Percentiles rank a stretch among this genome's conserved stretches.
Conservation (phyloP, 2,113 vertebrate genomes). For the Hyla sarda region DNA sequence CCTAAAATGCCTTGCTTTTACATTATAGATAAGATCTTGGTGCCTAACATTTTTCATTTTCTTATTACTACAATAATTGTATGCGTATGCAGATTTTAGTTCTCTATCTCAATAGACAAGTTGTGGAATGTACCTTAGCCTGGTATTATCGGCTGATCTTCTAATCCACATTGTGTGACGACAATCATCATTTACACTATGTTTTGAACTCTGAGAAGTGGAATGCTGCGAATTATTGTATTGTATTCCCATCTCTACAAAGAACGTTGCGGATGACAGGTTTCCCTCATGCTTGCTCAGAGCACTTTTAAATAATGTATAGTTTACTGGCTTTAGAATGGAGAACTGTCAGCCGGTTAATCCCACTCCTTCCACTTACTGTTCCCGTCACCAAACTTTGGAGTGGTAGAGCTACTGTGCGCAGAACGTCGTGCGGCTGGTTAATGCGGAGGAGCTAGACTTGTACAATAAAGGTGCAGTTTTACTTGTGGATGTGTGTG, state of each 20-base stretch:
- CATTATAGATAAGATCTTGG: too few relatives aligned
- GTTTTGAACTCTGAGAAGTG: not conserved
- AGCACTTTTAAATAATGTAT: constrained; percentile 18
- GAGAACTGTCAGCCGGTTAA: constrained; percentile 29
- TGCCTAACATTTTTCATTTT: too few relatives aligned
- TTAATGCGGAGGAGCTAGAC: constrained; percentile 16
- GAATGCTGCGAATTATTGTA: constrained; percentile 13
- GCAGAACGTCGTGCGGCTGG: not conserved
- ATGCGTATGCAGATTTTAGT: too few relatives aligned
- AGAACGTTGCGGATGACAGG: constrained; percentile 26
- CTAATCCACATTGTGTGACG: not conserved
- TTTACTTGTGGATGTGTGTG: not conserved
- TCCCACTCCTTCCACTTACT: constrained; percentile 19
- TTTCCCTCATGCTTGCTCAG: constrained; percentile 33
- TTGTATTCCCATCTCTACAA: constrained; percentile 2
- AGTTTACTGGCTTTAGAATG: constrained; percentile 4
- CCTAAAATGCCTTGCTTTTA: too few relatives aligned
- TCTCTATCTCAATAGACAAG: too few relatives aligned
- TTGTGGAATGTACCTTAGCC: not conserved
- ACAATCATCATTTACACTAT: not conserved
- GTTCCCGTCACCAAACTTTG: not conserved
- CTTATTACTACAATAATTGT: too few relatives aligned
- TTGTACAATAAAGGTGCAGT: not conserved
- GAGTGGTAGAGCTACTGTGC: not conserved
- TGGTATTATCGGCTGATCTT: not conserved